Conservation (phyloP, 2,113 vertebrate genomes). For the Sinosuthora webbiana region DNA sequence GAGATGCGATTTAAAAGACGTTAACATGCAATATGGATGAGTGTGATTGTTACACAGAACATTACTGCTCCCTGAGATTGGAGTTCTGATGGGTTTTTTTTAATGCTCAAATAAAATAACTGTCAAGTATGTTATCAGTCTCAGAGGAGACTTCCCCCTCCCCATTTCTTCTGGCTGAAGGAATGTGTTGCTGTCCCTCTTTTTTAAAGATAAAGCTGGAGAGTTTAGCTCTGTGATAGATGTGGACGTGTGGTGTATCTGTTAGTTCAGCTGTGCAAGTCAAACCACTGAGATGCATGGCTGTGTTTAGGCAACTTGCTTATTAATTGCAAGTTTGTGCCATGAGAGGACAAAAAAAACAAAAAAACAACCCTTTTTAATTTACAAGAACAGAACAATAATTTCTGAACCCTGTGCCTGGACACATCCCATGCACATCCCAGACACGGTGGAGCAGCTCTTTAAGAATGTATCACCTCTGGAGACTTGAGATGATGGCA, state of each 20-base stretch:
- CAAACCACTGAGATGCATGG: background rate
- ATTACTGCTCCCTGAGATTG: background rate
- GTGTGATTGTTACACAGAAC: background rate
- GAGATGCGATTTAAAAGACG: background rate
- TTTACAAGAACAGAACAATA: background rate
- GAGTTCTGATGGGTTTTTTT: background rate
- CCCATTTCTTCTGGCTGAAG: background rate
- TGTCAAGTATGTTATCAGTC: background rate
- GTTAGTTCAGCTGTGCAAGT: background rate
- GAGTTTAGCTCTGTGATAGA: background rate
- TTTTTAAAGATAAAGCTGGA: background rate
- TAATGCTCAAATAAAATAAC: slow-evolving; percentile 1
- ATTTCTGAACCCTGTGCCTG: background rate
- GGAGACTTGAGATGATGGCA: background rate
- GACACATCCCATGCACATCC: background rate
- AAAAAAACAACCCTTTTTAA: background rate
- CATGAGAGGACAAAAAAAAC: background rate
- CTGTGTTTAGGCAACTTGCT: background rate
- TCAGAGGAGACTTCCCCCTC: background rate
- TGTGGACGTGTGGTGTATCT: background rate
- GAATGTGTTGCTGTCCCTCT: background rate
- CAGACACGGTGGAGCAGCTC: background rate
- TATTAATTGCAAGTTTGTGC: background rate
- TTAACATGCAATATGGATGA: slow-evolving; percentile 11
- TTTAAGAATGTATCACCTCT: background rate